These are phyloP conservation scores for Rhynchotus rufescens DNA, from an alignment of 2,797 vertebrate species.

Conservation along the genomic window DNA sequence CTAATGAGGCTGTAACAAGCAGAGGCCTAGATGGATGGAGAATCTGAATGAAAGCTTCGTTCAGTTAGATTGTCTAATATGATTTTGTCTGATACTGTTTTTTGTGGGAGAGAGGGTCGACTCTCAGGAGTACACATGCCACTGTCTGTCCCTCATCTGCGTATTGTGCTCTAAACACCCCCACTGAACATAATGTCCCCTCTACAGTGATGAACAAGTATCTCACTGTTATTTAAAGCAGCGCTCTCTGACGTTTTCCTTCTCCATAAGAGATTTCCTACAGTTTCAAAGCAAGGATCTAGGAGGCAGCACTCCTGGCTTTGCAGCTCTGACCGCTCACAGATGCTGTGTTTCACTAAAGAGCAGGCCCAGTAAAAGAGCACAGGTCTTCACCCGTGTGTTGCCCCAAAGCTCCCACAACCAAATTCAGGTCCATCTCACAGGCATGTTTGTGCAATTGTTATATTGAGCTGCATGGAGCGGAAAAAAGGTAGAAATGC, in stretches of 20 bases:
- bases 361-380: rapidly evolving
- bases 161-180: not conserved
- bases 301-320: not conserved
- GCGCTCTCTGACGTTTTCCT: not conserved
- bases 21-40: not conserved
- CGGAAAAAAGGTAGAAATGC: constrained; percentile 3
- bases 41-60: not conserved
- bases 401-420: not conserved
- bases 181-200: not conserved
- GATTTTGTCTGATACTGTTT: not conserved
- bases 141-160: not conserved
- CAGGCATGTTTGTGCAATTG: not conserved
- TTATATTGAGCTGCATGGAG: not conserved
- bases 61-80: not conserved
- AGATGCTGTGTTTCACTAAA: not conserved
- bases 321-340: not conserved
- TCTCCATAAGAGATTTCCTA: not conserved
- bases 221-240: not conserved
- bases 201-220: not conserved
- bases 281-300: constrained; percentile 8
- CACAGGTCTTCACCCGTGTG: not conserved
- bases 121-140: not conserved
- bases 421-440: not conserved
- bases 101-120: not conserved
- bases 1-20: not conserved